Conservation (phyloP, 2,113 vertebrate species). For the Acinonyx jubatus region DNA sequence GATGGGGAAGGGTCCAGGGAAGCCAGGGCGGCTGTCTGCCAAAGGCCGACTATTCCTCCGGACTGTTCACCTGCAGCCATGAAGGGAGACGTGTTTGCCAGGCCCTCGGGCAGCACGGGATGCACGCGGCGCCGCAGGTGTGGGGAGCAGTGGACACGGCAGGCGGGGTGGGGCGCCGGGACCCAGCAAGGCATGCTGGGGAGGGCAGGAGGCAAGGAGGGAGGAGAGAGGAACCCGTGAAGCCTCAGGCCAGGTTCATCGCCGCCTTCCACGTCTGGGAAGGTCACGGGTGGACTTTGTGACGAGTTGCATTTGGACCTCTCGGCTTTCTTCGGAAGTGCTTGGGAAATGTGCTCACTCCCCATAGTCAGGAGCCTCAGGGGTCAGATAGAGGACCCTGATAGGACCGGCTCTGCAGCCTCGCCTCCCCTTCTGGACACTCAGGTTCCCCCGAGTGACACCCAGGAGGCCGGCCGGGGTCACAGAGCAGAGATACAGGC, state of each 20-base stretch:
- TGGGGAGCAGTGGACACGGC: not conserved
- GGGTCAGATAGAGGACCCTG: not conserved
- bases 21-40: not conserved
- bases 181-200: too few species aligned
- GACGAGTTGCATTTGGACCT: not conserved
- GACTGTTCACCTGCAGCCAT: not conserved
- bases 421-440: accelerated
- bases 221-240: not conserved
- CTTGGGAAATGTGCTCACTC: not conserved
- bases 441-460: accelerated
- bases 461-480: not conserved
- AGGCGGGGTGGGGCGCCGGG: too few species aligned
- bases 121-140: not conserved
- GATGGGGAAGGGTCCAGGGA: too few species aligned
- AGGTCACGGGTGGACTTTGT: not conserved
- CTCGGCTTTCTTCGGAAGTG: not conserved
- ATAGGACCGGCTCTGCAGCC: accelerated
- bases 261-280: too few species aligned
- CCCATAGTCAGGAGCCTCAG: accelerated
- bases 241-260: not conserved
- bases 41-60: too few species aligned
- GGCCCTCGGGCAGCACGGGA: not conserved
- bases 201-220: not conserved
- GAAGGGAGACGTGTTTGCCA: accelerated
- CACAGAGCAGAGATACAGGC: too few species aligned